Conservation (phyloP, 2,888 invertebrate species). For the Parascotia fuliginaria region DNA sequence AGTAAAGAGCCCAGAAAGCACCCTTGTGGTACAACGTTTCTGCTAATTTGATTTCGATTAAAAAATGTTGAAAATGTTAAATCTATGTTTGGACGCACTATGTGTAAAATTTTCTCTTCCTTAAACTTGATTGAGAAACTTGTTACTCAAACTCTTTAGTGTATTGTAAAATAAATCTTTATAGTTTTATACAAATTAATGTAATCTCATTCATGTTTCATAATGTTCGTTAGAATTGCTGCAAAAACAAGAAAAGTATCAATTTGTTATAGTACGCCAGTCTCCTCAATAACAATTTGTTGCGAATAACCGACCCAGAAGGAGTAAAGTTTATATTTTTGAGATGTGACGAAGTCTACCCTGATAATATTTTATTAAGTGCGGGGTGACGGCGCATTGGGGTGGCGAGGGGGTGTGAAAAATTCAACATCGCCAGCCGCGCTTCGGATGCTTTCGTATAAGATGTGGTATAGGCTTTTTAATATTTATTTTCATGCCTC, state of each 20-base stretch:
- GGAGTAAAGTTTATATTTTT: slow-evolving; percentile 49
- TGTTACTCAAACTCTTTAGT: too few relatives aligned
- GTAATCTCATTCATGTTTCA: too few relatives aligned
- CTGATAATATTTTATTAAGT: slow-evolving; percentile 75
- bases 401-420: slow-evolving; percentile 64
- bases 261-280: background rate
- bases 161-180: too few relatives aligned
- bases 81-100: too few relatives aligned
- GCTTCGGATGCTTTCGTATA: slow-evolving; percentile 50
- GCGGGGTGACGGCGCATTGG: slow-evolving; percentile 47
- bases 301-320: slow-evolving; percentile 22
- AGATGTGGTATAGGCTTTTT: slow-evolving; percentile 59
- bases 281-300: slow-evolving; percentile 12
- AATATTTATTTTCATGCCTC: slow-evolving; percentile 63
- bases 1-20: too few relatives aligned
- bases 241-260: background rate
- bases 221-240: too few relatives aligned
- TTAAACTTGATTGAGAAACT: too few relatives aligned
- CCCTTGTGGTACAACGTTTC: too few relatives aligned
- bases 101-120: too few relatives aligned
- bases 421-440: slow-evolving; percentile 65
- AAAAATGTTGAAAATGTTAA: too few relatives aligned
- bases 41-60: too few relatives aligned
- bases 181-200: too few relatives aligned
- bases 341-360: slow-evolving; percentile 75